Conservation (phyloP, 2,113 vertebrate species). For the Beaufortia kweichowensis region DNA sequence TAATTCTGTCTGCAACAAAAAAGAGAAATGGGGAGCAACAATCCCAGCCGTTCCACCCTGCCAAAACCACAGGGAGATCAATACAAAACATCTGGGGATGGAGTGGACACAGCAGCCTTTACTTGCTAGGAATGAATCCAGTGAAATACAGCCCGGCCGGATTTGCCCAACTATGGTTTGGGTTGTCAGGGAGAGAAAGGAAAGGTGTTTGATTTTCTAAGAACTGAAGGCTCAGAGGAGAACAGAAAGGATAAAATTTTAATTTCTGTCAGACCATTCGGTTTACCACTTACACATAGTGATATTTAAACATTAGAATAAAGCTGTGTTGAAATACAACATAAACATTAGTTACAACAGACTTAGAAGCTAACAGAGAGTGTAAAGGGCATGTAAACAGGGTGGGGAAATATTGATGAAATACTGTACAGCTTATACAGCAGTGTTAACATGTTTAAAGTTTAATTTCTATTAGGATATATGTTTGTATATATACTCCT, state of each 20-base stretch:
- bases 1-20: conserved; percentile 45
- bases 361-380: background rate
- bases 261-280: background rate
- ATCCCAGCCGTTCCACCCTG: conserved; percentile 68
- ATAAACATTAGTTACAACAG: conserved; percentile 14
- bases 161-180: conserved; percentile 62
- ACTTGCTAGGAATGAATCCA: conserved; percentile 65
- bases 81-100: conserved; percentile 75
- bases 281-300: background rate
- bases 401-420: background rate
- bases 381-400: conserved; percentile 19
- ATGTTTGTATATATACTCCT: no score
- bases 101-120: conserved; percentile 69
- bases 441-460: no score
- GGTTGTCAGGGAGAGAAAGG: conserved; percentile 58
- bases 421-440: background rate
- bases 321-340: background rate
- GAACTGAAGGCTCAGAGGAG: conserved; percentile 51
- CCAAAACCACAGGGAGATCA: conserved; percentile 68
- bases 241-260: conserved; percentile 5
- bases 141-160: conserved; percentile 61
- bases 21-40: conserved; percentile 52
- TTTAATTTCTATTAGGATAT: no score
- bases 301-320: background rate
- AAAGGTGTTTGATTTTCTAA: conserved; percentile 60